Percentiles rank a stretch among this genome's conserved stretches.
These are phyloP conservation scores for Gobio gobio DNA, from an alignment of 2,113 vertebrate species.

Conservation along the genomic window DNA sequence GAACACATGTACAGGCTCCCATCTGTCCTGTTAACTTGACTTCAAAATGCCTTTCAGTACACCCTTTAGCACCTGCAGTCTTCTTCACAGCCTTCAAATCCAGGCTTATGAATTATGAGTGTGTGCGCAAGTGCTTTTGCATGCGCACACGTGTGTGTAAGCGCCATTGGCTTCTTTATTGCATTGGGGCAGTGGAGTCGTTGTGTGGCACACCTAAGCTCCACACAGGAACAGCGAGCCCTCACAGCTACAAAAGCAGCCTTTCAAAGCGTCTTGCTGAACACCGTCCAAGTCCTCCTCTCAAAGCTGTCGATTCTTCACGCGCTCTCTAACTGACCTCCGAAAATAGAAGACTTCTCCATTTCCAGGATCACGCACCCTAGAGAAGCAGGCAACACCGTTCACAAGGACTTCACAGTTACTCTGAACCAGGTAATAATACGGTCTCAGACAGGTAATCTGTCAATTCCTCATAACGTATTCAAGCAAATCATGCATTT, in stretches of 20 bases:
- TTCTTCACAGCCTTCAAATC: slow-evolving; percentile 38
- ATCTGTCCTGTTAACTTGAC: slow-evolving; percentile 43
- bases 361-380: slow-evolving; percentile 45
- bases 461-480: background rate
- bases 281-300: slow-evolving; percentile 40
- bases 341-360: slow-evolving; percentile 44
- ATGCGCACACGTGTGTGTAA: slow-evolving; percentile 49
- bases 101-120: slow-evolving; percentile 44
- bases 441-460: slow-evolving; percentile 8
- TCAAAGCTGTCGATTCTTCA: slow-evolving; percentile 47
- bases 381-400: background rate
- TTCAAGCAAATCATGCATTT: background rate
- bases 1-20: slow-evolving; percentile 42
- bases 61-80: slow-evolving; percentile 36
- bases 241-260: slow-evolving; percentile 69
- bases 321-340: slow-evolving; percentile 47
- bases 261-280: slow-evolving; percentile 64
- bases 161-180: slow-evolving; percentile 31
- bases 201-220: slow-evolving; percentile 64
- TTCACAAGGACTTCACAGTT: slow-evolving; percentile 35
- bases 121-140: background rate
- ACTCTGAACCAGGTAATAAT: slow-evolving; percentile 23
- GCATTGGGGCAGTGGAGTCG: slow-evolving; percentile 7
- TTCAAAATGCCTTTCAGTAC: slow-evolving; percentile 32
- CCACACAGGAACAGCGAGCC: slow-evolving; percentile 67